Base-by-base conservation (phyloP, 2,797 vertebrate species). In the Danio tinwini region DNA sequence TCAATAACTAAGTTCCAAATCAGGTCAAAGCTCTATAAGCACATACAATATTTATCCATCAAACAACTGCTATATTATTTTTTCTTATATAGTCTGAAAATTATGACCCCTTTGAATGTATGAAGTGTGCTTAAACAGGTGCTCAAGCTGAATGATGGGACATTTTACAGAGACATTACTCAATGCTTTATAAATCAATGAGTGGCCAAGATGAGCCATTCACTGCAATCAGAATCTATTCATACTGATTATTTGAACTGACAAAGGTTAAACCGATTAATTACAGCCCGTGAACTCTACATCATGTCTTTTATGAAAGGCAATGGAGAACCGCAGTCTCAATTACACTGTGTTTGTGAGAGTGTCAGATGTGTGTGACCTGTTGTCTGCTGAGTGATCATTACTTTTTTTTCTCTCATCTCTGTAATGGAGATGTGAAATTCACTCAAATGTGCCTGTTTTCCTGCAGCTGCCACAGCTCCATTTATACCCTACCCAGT, bases 401-500 rank as follows among this genome's bases (percentile, higher is more conserved):
- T 47, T 86, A 79, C 88, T 87, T 79, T 81, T 89, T 78, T 88
- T 79, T 81, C 89, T 78, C 53, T 91, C 90, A 92, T 93, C 87
- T 90, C 85, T 80, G 86, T 91, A 89, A 93, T 93, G 90, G 91
- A 93, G 92, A 91, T 89, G 90, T 89, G 90, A 92, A 90, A 93
- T 92, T 92, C 91, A 91, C 92, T 92, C 89, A 88, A 82, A 76
- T 72, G 52, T 72, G 91, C 85, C 88, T 89, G 91, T 29, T 87
- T 16, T 53, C 2, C 53, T 73, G 19, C 55, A 12, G 83, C 86
- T 89, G 88, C 85, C 87, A 90, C 85, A 59, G 13, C 45, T 73
- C 70, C 45, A 74, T 49, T 63, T 39, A 37, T 47, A 74, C 21
- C 19, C 29, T 29, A 29, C 53, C 42, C 67, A 69, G 17, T 69